A percentile compares a stretch with the other conserved stretches of the same genome.
These are phyloP conservation scores for Sericinus montela DNA, from an alignment of 2,888 invertebrate species.

Conservation along the genomic window DNA sequence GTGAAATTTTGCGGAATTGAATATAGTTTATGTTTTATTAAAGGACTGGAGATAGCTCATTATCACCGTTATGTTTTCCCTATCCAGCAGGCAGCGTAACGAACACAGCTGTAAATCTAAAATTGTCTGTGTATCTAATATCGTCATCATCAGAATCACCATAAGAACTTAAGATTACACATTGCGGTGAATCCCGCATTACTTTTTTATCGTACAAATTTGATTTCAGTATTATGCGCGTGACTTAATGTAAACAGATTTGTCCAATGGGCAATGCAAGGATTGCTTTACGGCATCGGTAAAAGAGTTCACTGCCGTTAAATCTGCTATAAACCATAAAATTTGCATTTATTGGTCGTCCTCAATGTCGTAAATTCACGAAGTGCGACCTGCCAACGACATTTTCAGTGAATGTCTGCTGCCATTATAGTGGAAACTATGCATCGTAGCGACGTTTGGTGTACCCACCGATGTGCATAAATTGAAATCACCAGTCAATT, in stretches of 20 bases:
- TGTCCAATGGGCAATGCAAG: constrained; percentile 46
- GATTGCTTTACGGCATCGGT: constrained; percentile 65
- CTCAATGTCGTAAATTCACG: constrained; percentile 67
- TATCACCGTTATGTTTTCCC: too few species aligned
- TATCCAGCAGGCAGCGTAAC: too few species aligned
- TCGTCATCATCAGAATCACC: too few species aligned
- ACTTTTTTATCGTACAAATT: too few species aligned
- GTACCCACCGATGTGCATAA: constrained; percentile 58
- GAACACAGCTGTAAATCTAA: too few species aligned
- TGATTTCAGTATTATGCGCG: background rate
- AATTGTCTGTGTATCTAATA: too few species aligned
- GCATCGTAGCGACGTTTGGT: constrained; percentile 48
- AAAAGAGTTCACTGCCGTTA: constrained; percentile 74
- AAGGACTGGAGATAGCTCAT: too few species aligned
- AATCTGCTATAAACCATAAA: constrained; percentile 77
- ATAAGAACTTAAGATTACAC: too few species aligned
- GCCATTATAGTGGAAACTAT: constrained; percentile 49
- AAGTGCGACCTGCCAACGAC: constrained; percentile 69
- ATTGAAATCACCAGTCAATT: constrained; percentile 73
- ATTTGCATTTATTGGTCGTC: constrained; percentile 78
- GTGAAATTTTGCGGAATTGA: too few species aligned
- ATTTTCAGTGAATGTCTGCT: constrained; percentile 71
- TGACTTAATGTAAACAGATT: constrained; percentile 35
- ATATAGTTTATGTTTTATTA: too few species aligned
- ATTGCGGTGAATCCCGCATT: too few species aligned